phyloP scores from a whole-genome alignment of 2,888 invertebrate species.

The Papilio demoleus region DNA sequence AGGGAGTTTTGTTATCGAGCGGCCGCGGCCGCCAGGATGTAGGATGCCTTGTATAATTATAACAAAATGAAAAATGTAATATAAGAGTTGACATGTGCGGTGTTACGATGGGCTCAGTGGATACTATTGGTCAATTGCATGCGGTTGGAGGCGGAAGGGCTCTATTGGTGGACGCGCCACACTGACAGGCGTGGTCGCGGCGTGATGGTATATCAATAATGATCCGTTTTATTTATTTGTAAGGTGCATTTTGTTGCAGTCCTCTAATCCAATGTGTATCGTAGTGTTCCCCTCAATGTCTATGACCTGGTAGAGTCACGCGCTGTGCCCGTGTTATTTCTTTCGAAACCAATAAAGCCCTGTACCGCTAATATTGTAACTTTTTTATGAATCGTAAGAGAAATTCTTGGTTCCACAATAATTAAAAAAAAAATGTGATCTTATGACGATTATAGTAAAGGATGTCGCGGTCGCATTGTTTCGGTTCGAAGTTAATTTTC shows the following conservation, averaged over 20 bases:
- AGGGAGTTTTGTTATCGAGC: conserved; percentile 8
- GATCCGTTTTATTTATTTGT: conserved; percentile 19
- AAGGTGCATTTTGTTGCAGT: conserved; percentile 22
- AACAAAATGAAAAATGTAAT: conserved; percentile 78
- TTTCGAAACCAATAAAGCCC: conserved; percentile 60
- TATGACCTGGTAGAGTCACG: conserved; percentile 13
- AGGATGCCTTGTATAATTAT: conserved; percentile 81
- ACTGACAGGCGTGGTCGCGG: conserved; percentile 20
- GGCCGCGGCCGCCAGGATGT: conserved; percentile 62
- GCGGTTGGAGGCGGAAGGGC: conserved; percentile 61
- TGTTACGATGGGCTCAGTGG: conserved; percentile 62
- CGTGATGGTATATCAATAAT: too few relatives aligned
- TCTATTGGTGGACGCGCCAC: conserved; percentile 54
- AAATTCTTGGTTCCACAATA: conserved; percentile 80
- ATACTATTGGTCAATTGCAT: conserved; percentile 72
- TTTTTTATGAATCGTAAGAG: conserved; percentile 75
- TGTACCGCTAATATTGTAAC: conserved; percentile 55
- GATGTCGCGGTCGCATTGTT: conserved; percentile 62
- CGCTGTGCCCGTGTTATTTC: conserved; percentile 24
- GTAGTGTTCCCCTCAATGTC: conserved; percentile 21
- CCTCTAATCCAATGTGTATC: conserved; percentile 12
- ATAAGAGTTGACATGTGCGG: conserved; percentile 77
- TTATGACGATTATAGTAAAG: conserved; percentile 81
- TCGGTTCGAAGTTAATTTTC: background rate
- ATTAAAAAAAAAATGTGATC: conserved; percentile 81